Base-by-base conservation (phyloP, 1,140 invertebrate species). In the Drosophila athabasca region DNA sequence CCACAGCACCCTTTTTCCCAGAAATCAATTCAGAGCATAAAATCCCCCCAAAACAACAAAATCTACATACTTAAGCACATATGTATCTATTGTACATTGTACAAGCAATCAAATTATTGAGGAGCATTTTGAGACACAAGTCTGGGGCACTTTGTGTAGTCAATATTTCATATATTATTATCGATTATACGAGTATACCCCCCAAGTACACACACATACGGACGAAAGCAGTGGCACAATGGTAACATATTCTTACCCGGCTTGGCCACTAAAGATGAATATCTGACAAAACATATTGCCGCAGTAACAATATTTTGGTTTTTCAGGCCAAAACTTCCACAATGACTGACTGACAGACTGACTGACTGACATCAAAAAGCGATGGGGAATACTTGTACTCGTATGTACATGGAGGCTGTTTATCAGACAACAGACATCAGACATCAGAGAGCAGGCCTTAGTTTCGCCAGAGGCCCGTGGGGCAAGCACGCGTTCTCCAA, bases 401-500 rank as follows among this genome's bases (percentile, higher is more conserved):
- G n/a, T 54, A 49, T 19, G n/a, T 54, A 49, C 62, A 50, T 75
- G 76, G 65, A 41, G 49, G 60, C 66, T 62, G 74, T 78, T 78
- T 77, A 78, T 72, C 74, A 61, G 31, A 35, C 60, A 19, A 19
- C 17, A 19, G 17, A 19, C 17, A 19, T 19, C 17, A 62, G 74
- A 59, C 65, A 77, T 70, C 59, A 44, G 48, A 62, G 65, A 64
- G 51, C 31, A 65, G 39, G 71, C 55, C 50, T 75, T 41, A 75
- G 68, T 69, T 69, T 68, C 53, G 50, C 53, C 53, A 72, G 68
- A 73, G 58, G 55, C 79, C 75, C 57, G 48, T 26, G 50, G 62
- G 80, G 62, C 64, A n/a, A 62, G 79, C 80, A 83, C 66, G 80
- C 80, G 80, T 83, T 84, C 75, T 68, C 66, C 71, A 72, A 76